Conservation (phyloP, 2,888 invertebrate species). For the Leptopterna dolabrata region DNA sequence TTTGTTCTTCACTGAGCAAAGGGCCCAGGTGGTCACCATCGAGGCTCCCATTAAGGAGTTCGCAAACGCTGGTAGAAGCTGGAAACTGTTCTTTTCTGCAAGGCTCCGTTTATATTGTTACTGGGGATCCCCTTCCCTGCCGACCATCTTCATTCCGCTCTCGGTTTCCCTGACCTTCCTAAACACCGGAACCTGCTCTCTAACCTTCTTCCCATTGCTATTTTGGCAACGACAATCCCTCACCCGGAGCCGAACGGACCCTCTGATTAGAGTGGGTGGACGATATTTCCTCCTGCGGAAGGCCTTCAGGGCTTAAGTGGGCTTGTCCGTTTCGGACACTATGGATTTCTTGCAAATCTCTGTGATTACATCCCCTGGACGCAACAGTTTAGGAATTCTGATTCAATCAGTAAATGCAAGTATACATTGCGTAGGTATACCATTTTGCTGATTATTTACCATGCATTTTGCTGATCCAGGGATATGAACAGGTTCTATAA, state of each 20-base stretch:
- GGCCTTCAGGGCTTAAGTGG: background rate
- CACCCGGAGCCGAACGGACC: conserved; percentile 1
- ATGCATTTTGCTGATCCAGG: no score
- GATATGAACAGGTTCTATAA: no score
- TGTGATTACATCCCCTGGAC: background rate
- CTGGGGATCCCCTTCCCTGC: background rate
- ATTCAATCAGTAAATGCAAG: background rate
- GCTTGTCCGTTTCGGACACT: background rate
- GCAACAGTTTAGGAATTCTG: background rate
- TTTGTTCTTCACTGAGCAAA: background rate
- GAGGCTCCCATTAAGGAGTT: background rate
- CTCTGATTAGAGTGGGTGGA: conserved; percentile 1
- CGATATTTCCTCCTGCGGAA: conserved; percentile 8
- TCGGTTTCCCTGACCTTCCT: background rate
- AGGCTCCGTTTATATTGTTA: background rate
- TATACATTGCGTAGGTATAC: no score
- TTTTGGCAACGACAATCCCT: background rate
- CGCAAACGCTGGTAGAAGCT: background rate
- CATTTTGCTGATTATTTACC: no score
- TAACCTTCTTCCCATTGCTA: background rate
- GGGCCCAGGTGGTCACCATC: background rate
- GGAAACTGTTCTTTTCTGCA: background rate
- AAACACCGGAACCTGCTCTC: conserved; percentile 1
- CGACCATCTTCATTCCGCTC: background rate
- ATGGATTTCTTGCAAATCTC: background rate